These are phyloP conservation scores for Lasioglossum pauxillum DNA, from an alignment of 2,888 invertebrate genomes.

Conservation along the genomic window DNA sequence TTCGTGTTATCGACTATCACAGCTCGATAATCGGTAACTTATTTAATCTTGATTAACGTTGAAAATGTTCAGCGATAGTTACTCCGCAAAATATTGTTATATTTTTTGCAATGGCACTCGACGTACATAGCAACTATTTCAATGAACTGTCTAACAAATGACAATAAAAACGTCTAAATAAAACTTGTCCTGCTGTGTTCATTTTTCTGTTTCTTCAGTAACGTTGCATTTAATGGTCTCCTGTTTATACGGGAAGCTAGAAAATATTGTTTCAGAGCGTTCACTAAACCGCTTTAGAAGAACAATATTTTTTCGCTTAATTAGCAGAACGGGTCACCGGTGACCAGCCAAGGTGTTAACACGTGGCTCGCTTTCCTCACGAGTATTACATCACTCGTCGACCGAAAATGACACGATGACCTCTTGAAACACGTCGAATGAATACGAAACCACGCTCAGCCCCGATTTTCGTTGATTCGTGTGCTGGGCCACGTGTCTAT, in stretches of 20 bases:
- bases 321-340: not conserved
- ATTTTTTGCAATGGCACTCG: not conserved
- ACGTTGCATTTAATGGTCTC: no score
- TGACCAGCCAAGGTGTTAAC: not conserved
- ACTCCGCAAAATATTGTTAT: not conserved
- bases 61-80: not conserved
- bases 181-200: not conserved
- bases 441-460: slow-evolving; percentile 30
- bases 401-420: slow-evolving; percentile 10
- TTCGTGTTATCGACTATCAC: not conserved
- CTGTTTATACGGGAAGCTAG: not conserved
- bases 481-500: not conserved
- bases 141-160: not conserved
- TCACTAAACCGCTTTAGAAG: not conserved
- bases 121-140: not conserved
- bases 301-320: not conserved
- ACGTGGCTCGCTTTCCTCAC: slow-evolving; percentile 14
- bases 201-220: no score
- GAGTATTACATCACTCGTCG: slow-evolving; percentile 17
- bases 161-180: not conserved
- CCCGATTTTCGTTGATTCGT: not conserved
- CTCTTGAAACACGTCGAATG: not conserved
- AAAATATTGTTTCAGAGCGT: not conserved
- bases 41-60: not conserved
- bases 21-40: not conserved